Conservation (phyloP, 2,113 vertebrate genomes). For the Carlito syrichta region DNA sequence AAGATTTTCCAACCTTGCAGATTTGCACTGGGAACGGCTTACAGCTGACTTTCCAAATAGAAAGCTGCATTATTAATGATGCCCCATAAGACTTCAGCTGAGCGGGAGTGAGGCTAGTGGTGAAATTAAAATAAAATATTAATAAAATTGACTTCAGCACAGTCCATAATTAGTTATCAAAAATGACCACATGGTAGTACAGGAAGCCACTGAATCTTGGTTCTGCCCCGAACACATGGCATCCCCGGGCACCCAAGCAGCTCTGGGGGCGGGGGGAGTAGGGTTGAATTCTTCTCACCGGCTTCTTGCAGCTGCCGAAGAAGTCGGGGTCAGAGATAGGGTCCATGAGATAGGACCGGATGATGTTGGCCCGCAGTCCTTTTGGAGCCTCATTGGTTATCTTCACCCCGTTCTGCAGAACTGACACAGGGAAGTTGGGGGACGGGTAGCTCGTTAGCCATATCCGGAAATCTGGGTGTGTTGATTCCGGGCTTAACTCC, state of each 20-base stretch:
- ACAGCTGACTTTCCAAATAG: constrained; percentile 59
- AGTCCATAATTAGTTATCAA: constrained; percentile 72
- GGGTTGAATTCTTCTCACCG: constrained; percentile 77
- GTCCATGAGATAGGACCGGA: constrained; percentile 91
- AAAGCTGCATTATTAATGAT: constrained; percentile 61
- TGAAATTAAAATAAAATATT: constrained; percentile 78
- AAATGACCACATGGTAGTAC: not conserved
- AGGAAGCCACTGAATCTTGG: constrained; percentile 33
- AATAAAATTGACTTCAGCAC: constrained; percentile 66
- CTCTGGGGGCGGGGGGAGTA: constrained; percentile 13
- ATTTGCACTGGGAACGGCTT: constrained; percentile 57
- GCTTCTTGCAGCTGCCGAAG: constrained; percentile 88
- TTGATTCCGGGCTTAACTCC: constrained; percentile 89
- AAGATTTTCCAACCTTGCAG: constrained; percentile 69
- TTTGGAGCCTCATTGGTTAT: constrained; percentile 95
- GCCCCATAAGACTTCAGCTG: constrained; percentile 40
- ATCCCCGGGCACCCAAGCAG: not conserved
- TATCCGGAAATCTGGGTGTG: constrained; percentile 91
- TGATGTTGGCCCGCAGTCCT: constrained; percentile 90
- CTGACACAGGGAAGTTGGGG: constrained; percentile 89
- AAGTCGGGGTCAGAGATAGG: constrained; percentile 90
- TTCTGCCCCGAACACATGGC: not conserved
- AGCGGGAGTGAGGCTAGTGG: constrained; percentile 40
- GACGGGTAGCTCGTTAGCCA: constrained; percentile 95
- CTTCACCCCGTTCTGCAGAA: constrained; percentile 93